phyloP scores from a whole-genome alignment of 2,888 invertebrate genomes.

The Platycnemis pennipes region DNA sequence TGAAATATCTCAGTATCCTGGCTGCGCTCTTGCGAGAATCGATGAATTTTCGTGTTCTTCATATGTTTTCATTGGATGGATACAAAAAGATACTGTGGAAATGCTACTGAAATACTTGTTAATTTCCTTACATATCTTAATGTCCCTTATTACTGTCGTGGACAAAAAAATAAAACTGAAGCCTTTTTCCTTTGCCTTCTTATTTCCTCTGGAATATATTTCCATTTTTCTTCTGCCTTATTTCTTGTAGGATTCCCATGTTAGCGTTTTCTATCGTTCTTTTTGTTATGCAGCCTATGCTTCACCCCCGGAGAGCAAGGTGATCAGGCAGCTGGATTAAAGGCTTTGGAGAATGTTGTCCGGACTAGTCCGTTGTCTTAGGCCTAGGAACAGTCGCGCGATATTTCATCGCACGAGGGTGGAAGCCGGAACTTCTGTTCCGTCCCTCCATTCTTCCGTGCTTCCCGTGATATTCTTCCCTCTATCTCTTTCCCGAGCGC shows the following conservation, averaged over 20 bases:
- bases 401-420: neutral
- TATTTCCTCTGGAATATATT: neutral
- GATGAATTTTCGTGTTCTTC: too few species aligned
- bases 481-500: neutral
- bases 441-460: neutral
- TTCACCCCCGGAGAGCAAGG: neutral
- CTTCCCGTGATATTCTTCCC: neutral
- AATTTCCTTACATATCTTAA: neutral
- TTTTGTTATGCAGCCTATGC: neutral
- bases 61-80: too few species aligned
- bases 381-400: neutral
- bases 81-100: too few species aligned
- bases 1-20: too few species aligned
- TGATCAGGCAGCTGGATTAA: neutral
- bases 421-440: neutral
- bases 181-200: neutral
- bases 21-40: too few species aligned
- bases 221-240: neutral
- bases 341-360: neutral
- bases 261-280: neutral
- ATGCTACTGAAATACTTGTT: too few species aligned
- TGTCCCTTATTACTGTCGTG: neutral
- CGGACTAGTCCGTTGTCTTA: neutral
- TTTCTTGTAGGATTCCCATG: neutral
- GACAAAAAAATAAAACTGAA: neutral